These are phyloP conservation scores for Pantherophis alleghaniensis DNA, from an alignment of 2,797 vertebrate species.

Conservation along the genomic window DNA sequence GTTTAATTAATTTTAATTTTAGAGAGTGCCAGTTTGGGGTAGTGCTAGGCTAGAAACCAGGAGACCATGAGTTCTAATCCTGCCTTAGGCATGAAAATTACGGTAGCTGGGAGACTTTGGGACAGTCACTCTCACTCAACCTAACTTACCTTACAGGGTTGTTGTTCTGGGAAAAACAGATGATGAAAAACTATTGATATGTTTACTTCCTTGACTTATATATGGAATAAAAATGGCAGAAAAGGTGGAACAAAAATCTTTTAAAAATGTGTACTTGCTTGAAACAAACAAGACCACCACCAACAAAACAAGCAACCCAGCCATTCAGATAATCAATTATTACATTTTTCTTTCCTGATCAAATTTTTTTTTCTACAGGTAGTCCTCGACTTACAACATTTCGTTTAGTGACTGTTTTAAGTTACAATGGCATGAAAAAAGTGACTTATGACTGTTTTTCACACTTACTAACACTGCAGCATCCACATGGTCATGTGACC, in stretches of 20 bases:
- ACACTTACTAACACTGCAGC: neutral
- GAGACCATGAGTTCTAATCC: neutral
- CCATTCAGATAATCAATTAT: slow-evolving; percentile 8
- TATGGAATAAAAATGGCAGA: neutral
- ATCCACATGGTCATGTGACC: neutral
- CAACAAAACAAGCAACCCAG: neutral
- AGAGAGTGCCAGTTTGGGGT: neutral
- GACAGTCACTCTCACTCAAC: neutral
- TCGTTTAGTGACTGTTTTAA: neutral
- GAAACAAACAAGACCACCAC: neutral
- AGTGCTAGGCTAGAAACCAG: neutral
- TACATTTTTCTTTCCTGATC: slow-evolving; percentile 39
- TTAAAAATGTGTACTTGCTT: neutral
- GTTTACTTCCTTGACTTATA: neutral
- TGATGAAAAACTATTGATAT: neutral
- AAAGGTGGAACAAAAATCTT: neutral
- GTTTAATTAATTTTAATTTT: neutral
- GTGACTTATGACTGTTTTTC: neutral
- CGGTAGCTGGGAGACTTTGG: neutral
- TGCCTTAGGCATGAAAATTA: neutral
- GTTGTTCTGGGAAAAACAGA: neutral
- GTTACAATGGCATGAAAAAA: neutral
- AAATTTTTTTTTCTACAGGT: slow-evolving; percentile 30
- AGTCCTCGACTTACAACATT: neutral
- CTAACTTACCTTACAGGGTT: neutral